Conservation (phyloP, 2,113 vertebrate species). For the Leptosomus discolor region DNA sequence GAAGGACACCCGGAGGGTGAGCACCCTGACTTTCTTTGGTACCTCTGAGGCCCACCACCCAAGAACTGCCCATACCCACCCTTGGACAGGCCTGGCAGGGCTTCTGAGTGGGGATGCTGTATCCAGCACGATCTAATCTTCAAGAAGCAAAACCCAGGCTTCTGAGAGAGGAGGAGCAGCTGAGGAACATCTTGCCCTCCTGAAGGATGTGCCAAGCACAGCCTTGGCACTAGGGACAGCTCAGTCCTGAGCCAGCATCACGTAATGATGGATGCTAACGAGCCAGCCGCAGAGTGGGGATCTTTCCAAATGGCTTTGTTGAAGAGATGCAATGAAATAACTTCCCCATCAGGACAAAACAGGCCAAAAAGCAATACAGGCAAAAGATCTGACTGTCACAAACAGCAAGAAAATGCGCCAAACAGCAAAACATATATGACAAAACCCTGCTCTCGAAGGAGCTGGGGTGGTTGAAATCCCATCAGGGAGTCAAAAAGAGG, state of each 20-base stretch:
- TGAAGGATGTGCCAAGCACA: not conserved
- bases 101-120: accelerated
- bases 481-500: not conserved
- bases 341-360: not conserved
- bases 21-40: not conserved
- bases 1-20: not conserved
- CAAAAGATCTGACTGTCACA: not conserved
- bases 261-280: not conserved
- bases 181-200: not conserved
- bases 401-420: not conserved
- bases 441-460: not conserved
- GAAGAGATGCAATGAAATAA: not conserved
- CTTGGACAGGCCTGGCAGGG: not conserved
- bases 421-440: not conserved
- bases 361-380: not conserved
- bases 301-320: not conserved
- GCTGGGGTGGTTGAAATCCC: not conserved
- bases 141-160: not conserved
- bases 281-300: not conserved
- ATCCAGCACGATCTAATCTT: not conserved
- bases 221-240: not conserved
- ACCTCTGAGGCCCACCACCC: not conserved
- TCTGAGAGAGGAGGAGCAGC: not conserved
- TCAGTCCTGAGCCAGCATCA: not conserved
- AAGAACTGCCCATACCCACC: not conserved